Base-by-base conservation (phyloP, 1,140 invertebrate genomes). In the Drosophila dunni region DNA sequence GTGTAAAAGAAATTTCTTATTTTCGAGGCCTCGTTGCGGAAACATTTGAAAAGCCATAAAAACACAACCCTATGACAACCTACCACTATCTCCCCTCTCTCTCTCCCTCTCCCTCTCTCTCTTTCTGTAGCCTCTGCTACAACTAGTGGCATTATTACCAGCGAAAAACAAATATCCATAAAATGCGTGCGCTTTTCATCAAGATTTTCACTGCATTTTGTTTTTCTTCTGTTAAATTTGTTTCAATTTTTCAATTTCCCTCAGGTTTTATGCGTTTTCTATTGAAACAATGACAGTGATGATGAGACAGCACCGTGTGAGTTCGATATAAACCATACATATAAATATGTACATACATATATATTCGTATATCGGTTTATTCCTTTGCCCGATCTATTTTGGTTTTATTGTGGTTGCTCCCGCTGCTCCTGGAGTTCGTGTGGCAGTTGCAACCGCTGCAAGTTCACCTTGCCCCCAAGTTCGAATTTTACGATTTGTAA, bases 21-120 rank as follows among this genome's bases (percentile, higher is more conserved):
- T 29, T 15, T 48, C 11, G 45, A 29, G 20, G 15, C n/a, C 38
- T 45, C 57, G 72, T 88, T 89, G 80, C 84, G 84, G 84, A 89
- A 89, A 89, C 84, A 89, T 89, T 89, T 84, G 84, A 84, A 84
- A 89, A 78, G 80, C 84, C 78, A 80, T 89, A 88, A 88, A 89
- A 88, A 58, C 34, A 48, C 67, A 88, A 88, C 83, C 83, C 83
- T 77, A 85, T 85, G 80, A 76, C 53, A 82, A 46, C 51, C 17
- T 56, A 62, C 66, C 56, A 42, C 75, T 54, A 33, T 36, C 45
- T 48, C 33, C 58, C 38, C 45, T 38, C 6, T 7, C 29, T 3
- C 15, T 48, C 20, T 58, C 3, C 11, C n/a, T 13, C 1, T 29
- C 51, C 42, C 33, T 8, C 9, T 48, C 46, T 36, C 34, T 9